Base-by-base conservation (phyloP, 2,113 vertebrate genomes). In the Colius striatus region DNA sequence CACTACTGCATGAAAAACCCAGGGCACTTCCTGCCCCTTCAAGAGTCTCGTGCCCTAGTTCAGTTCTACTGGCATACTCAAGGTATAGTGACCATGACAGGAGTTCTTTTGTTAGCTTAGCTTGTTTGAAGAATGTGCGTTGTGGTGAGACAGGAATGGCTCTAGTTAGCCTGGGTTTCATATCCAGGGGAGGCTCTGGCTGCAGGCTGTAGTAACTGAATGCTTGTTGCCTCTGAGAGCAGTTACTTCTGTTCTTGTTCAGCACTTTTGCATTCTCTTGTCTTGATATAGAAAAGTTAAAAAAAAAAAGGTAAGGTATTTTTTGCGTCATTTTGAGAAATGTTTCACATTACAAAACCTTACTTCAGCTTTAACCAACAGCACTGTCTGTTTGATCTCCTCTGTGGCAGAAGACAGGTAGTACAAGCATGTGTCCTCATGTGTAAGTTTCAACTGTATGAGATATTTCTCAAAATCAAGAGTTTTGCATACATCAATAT, bases 141-240 rank as follows among this genome's bases (percentile, higher is more conserved):
- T 47, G 43, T 21, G 14, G 18, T 9, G 41, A 16, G 70, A 17
- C 25, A 11, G 17, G 86, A n/a, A 27, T 45, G 38, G 13, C 7
- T 60, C 34, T 0, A 0, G 20, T 34, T 14, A 26, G 55, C 1
- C 0, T 3, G 6, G 27, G 0, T 36, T 63, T 65, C 2, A 1
- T 72, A 81, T 75, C 94, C 54, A 41, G 7, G 93, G 78, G 41
- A 76, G 81, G 81, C 84, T 67, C 81, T 45, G 77, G 41, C 48
- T 57, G 43, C 61, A 81, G 34, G 43, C 57, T 70, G 21, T 36
- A 16, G 47, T 25, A 66, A 13, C 30, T 67, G n/a, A 13, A 13
- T 4, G 13, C 17, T 51, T 34, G 3, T 21, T 50, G 15, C 38
- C 51, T 32, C 16, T 11, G 16, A 18, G 61, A 38, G 11, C 3